Evolutionary conservation across 64 coral and sea anemone species (phyloP).

Genomic region (Montipora capricornis): DNA sequence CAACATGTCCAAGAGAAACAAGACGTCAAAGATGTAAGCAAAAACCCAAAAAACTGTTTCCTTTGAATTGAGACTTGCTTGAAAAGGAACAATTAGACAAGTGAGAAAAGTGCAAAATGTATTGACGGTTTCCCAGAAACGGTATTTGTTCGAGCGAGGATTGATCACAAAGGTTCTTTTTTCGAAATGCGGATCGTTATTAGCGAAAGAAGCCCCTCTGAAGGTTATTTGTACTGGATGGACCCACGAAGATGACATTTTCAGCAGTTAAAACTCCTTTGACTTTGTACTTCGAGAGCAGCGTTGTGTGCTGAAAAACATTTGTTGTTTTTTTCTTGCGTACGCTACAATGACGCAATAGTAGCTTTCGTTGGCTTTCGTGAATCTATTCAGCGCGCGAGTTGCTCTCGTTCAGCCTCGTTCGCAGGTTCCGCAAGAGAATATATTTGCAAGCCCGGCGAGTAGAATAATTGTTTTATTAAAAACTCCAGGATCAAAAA

Average conservation of each 20-base stretch:
- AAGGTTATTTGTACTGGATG: slow-evolving; percentile 80
- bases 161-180: slow-evolving; percentile 24
- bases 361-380: neutral
- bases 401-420: too few species aligned
- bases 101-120: slow-evolving; percentile 54
- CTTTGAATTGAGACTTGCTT: slow-evolving; percentile 81
- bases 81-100: slow-evolving; percentile 76
- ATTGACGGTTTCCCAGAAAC: slow-evolving; percentile 70
- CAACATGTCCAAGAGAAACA: slow-evolving; percentile 77
- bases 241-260: slow-evolving; percentile 18
- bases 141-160: slow-evolving; percentile 64
- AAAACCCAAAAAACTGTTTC: slow-evolving; percentile 32
- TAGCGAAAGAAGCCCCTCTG: slow-evolving; percentile 67
- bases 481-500: too few species aligned
- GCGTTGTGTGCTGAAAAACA: neutral
- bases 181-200: slow-evolving; percentile 23
- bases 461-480: too few species aligned
- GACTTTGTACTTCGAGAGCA: neutral
- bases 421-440: too few species aligned
- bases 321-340: neutral
- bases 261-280: neutral
- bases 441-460: too few species aligned
- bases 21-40: slow-evolving; percentile 63
- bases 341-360: slow-evolving; percentile 17
- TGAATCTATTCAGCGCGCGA: too few species aligned